Evolutionary conservation across 2,888 invertebrate genomes (phyloP), one percentile per base, ranked within the genome.

Genomic region (Villa cingulata): DNA sequence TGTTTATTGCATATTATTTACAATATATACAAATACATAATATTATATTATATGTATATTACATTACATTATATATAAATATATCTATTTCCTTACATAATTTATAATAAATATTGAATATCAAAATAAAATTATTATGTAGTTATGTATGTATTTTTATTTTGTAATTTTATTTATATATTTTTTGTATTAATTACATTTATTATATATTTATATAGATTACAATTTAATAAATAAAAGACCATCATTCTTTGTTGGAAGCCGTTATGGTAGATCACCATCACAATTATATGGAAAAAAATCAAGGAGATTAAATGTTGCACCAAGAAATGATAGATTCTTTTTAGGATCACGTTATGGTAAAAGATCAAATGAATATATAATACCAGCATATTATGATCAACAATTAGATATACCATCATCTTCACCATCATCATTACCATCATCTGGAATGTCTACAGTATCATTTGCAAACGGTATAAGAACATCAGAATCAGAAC

Each of bases 171-270:
- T 27, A 27, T 27, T 37, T 37, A 7, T 37, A 5, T 37, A 18
- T 16, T 37, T 37, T 17, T 5, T 10, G 18, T 39, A 14, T 18
- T 19, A 5, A 19, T 39, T 27, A 27, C 9, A 27, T 27, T 2
- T 27, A 9, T 27, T 27, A 10, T 27, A 27, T 44, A n/a, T 34
- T 10, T 17, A 43, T 16, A 15, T 12, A 53, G 62, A 56, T 29
- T 47, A 56, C 49, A 43, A 59, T 39, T n/a, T n/a, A n/a, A 50
- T 56, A 48, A 46, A 59, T 49, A 65, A 68, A 51, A 59, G 70
- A 32, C 65, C 66, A 39, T 59, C 66, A 18, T 72, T 71, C 57
- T 71, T 68, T 58, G 63, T 70, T 50, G 71, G 71, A 45, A 71
- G 71, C 42, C 66, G 72, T 15, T 72, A 72, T 54, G 72, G 72